A percentile compares a stretch with the other conserved stretches of the same genome.
phyloP scores from a whole-genome alignment of 2,888 invertebrate species.

The Phymatocera aterrima region DNA sequence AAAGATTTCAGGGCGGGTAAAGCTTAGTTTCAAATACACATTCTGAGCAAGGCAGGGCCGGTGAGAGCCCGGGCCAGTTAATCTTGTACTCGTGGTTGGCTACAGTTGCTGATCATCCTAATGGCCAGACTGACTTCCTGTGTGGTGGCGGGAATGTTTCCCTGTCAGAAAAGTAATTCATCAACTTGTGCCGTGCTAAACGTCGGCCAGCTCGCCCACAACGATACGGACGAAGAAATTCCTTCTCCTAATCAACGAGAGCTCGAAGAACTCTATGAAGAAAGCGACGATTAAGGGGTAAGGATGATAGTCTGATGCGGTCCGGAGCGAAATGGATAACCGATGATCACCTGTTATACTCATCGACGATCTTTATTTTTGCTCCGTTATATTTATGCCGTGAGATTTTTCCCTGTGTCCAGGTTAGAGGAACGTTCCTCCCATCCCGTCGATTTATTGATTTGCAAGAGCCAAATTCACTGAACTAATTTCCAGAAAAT shows the following conservation, averaged over 20 bases:
- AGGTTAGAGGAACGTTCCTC: too few species aligned
- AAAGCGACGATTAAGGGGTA: not conserved
- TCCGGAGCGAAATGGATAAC: not conserved
- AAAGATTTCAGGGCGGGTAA: not conserved
- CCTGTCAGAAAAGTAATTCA: conserved; percentile 10
- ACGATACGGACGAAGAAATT: not conserved
- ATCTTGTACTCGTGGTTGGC: conserved; percentile 46
- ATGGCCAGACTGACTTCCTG: conserved; percentile 27
- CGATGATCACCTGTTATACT: not conserved
- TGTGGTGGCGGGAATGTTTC: conserved; percentile 31
- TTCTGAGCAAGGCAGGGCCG: conserved; percentile 54
- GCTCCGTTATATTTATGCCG: not conserved
- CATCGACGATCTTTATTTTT: not conserved
- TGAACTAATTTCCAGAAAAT: too few species aligned
- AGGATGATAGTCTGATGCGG: not conserved
- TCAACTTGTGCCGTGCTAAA: not conserved
- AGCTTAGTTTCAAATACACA: conserved; percentile 21
- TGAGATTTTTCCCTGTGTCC: too few species aligned
- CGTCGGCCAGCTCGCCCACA: not conserved
- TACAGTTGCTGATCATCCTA: conserved; percentile 35
- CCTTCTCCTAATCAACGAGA: not conserved
- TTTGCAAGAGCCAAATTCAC: too few species aligned
- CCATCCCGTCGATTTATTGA: too few species aligned
- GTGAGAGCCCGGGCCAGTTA: conserved; percentile 54
- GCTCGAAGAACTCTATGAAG: not conserved